These are phyloP conservation scores for Triplophysa rosa DNA, from an alignment of 2,113 vertebrate species.

Conservation along the genomic window DNA sequence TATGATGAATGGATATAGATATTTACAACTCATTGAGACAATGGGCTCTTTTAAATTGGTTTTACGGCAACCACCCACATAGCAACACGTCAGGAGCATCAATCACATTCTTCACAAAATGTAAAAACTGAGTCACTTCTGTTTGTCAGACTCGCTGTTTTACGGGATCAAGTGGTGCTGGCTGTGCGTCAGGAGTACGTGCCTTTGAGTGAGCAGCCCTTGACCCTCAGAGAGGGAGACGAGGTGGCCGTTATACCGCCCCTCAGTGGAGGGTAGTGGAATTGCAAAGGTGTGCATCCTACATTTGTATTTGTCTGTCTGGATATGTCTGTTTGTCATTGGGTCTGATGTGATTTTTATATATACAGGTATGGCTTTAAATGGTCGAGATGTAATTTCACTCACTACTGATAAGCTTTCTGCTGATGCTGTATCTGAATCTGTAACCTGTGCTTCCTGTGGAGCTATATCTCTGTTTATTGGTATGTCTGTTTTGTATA, in stretches of 20 bases:
- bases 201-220: constrained; percentile 78
- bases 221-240: constrained; percentile 82
- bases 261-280: constrained; percentile 86
- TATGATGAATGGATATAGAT: no score
- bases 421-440: constrained; percentile 77
- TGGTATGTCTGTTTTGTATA: constrained; percentile 72
- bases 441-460: constrained; percentile 80
- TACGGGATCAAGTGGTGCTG: constrained; percentile 84
- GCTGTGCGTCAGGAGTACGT: constrained; percentile 91
- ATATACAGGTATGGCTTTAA: constrained; percentile 47
- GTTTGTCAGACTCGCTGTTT: constrained; percentile 71
- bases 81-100: neutral
- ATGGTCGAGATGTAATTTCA: constrained; percentile 75
- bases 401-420: constrained; percentile 81
- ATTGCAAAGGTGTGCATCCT: neutral
- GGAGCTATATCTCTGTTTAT: constrained; percentile 89
- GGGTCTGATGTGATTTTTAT: neutral
- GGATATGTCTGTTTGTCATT: neutral
- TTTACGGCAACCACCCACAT: no score
- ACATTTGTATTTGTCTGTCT: neutral
- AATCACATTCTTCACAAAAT: neutral
- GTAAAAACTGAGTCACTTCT: neutral
- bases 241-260: constrained; percentile 95
- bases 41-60: no score
- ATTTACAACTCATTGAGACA: no score